Percentiles rank a stretch among this genome's conserved stretches.
Evolutionary conservation across 2,888 invertebrate genomes (phyloP).

Genomic region (Brachynemurus nebulosus): DNA sequence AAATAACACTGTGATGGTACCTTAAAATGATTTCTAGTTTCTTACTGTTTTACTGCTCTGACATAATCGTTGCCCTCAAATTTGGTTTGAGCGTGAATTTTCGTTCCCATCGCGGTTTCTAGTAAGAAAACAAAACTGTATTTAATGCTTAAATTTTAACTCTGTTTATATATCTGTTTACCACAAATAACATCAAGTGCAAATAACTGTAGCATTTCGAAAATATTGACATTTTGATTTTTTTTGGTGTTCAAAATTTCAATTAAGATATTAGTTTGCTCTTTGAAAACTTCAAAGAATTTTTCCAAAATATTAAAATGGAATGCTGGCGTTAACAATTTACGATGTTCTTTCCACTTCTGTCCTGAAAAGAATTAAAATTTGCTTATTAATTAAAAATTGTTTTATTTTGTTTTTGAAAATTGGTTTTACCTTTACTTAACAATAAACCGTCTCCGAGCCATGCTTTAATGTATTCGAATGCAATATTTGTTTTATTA

Average conservation of each 20-base stretch:
- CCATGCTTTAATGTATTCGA: too few relatives aligned
- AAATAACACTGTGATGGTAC: too few relatives aligned
- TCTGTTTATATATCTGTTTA: too few relatives aligned
- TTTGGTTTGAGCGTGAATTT: constrained; percentile 57
- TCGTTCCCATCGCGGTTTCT: constrained; percentile 40
- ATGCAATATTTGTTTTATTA: too few relatives aligned
- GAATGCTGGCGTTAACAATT: constrained; percentile 1
- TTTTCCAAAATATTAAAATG: constrained; percentile 5
- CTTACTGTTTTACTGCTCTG: constrained; percentile 46
- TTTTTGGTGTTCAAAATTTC: neutral
- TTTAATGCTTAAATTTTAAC: neutral
- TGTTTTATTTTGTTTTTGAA: too few relatives aligned
- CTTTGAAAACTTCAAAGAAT: constrained; percentile 6
- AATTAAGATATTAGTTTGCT: neutral
- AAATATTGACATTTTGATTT: constrained; percentile 5
- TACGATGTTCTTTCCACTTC: constrained; percentile 2
- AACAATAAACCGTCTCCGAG: too few relatives aligned
- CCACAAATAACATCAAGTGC: too few relatives aligned
- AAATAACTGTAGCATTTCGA: neutral
- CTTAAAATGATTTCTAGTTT: too few relatives aligned
- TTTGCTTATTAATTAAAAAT: too few relatives aligned
- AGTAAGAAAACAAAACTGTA: neutral
- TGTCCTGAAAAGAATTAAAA: constrained; percentile 3
- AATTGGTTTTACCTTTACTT: too few relatives aligned
- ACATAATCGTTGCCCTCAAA: too few relatives aligned